Evolutionary conservation across 2,888 invertebrate genomes (phyloP), one percentile per base, ranked within the genome.

Genomic region (Neuroscelio doddi): DNA sequence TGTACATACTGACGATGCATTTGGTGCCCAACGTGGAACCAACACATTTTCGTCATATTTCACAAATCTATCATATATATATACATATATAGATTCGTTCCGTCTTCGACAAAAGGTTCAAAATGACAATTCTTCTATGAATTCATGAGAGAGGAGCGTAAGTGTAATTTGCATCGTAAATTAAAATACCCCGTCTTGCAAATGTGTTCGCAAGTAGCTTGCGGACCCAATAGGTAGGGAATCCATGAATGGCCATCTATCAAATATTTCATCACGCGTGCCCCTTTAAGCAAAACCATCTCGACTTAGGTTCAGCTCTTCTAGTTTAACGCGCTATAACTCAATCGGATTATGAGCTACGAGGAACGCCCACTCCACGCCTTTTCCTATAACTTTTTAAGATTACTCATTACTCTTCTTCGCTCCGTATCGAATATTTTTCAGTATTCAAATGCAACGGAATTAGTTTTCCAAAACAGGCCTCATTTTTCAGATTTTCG

Each of bases 291-390:
- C 32, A 10, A 27, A 15, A 30, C 34, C 10, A 9, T 39, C 39
- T 49, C 45, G 52, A 56, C 55, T 55, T 72, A 68, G 66, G 68
- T 69, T 72, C n/a, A n/a, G n/a, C n/a, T n/a, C n/a, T 69, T 70
- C 74, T 71, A 73, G 74, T 77, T 71, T 70, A 71, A 69, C 70
- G 74, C 74, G 72, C 78, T 76, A 79, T 81, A 81, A 81, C 77
- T 80, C 81, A 80, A 79, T 81, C 78, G 68, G 30, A 62, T 72
- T 75, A 77, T 80, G 79, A 78, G 76, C 78, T 76, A 79, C 72
- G 78, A 64, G 77, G n/a, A n/a, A n/a, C n/a, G n/a, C n/a, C n/a
- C 72, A 73, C 72, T 66, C 66, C 72, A 72, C 79, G 76, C 75
- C 73, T 80, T 79, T 77, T 73, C 78, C 76, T 66, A 76, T 72